phyloP scores from a whole-genome alignment of 2,888 invertebrate genomes.

The Noctuana brunneofusca region DNA sequence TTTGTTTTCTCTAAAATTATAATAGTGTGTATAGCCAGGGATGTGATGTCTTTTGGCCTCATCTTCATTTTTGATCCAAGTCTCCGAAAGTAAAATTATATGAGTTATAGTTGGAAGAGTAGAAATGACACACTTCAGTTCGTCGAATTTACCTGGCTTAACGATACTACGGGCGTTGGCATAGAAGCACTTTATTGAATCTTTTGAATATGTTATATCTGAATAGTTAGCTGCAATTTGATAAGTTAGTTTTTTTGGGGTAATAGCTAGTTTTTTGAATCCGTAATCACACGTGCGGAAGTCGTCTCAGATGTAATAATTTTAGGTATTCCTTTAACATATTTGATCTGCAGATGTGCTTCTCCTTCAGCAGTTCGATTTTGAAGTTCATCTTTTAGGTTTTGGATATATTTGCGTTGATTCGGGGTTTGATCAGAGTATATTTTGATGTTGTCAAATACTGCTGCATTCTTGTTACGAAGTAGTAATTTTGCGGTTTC shows the following conservation, averaged over 20 bases:
- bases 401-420: too few relatives aligned
- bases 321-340: too few relatives aligned
- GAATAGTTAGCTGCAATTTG: neutral
- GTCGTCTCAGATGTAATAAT: too few relatives aligned
- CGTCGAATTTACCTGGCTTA: conserved; percentile 4
- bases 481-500: neutral
- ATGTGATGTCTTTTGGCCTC: conserved; percentile 33
- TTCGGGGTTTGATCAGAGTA: conserved; percentile 38
- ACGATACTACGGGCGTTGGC: neutral
- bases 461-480: neutral
- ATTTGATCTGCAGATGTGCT: too few relatives aligned
- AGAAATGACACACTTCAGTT: neutral
- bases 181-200: neutral
- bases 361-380: too few relatives aligned
- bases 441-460: conserved; percentile 28
- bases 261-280: too few relatives aligned
- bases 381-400: neutral
- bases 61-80: conserved; percentile 38
- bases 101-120: neutral
- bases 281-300: too few relatives aligned
- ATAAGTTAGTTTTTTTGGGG: neutral
- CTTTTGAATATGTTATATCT: neutral
- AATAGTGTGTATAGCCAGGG: conserved; percentile 41
- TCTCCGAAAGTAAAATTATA: conserved; percentile 26
- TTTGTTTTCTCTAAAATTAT: conserved; percentile 36